phyloP scores from a whole-genome alignment of 2,113 vertebrate species.

The Ophthalmolycus amberensis region DNA sequence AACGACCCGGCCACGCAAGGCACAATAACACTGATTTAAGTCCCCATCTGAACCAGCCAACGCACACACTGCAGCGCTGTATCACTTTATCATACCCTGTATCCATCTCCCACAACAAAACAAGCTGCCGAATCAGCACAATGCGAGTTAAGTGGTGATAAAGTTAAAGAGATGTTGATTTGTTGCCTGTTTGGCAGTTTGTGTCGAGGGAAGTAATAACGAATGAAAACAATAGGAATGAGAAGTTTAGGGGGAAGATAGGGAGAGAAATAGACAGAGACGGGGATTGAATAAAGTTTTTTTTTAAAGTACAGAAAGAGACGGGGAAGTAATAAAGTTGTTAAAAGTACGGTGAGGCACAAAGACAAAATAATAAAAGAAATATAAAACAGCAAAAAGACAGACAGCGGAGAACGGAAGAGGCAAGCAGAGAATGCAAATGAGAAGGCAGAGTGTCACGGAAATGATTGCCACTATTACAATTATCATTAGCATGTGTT shows the following conservation, averaged over 20 bases:
- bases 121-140: slow-evolving; percentile 81
- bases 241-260: slow-evolving; percentile 40
- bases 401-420: slow-evolving; percentile 37
- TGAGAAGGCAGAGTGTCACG: slow-evolving; percentile 63
- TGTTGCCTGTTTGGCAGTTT: slow-evolving; percentile 71
- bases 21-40: slow-evolving; percentile 79
- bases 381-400: slow-evolving; percentile 39
- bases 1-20: slow-evolving; percentile 57
- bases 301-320: neutral
- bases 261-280: slow-evolving; percentile 16
- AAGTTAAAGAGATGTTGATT: slow-evolving; percentile 82
- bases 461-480: slow-evolving; percentile 76
- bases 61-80: slow-evolving; percentile 41
- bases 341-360: slow-evolving; percentile 21
- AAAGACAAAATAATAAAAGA: slow-evolving; percentile 40
- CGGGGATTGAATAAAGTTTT: slow-evolving; percentile 26
- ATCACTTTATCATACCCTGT: slow-evolving; percentile 74
- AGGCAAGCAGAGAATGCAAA: slow-evolving; percentile 73
- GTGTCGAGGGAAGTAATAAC: slow-evolving; percentile 77
- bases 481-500: slow-evolving; percentile 81
- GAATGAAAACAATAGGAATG: slow-evolving; percentile 67
- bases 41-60: slow-evolving; percentile 68
- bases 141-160: slow-evolving; percentile 77
- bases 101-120: slow-evolving; percentile 76
- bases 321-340: neutral